Evolutionary conservation across 2,113 vertebrate species (phyloP).

Genomic region (Bagarius yarrelli): DNA sequence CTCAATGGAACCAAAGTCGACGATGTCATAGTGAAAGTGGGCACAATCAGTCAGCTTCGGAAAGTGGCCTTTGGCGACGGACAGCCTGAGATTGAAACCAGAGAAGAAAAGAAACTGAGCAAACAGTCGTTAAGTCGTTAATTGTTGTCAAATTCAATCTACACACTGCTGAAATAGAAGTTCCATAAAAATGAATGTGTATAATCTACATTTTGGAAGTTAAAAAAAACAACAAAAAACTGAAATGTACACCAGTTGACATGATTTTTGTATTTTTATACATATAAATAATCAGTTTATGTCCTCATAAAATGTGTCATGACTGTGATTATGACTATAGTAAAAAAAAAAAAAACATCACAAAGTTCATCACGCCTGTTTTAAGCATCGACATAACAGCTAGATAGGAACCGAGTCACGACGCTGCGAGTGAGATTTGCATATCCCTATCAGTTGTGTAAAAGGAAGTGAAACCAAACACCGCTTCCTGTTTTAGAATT

Average conservation of each 20-base stretch:
- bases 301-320: too few relatives aligned
- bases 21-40: constrained; percentile 79
- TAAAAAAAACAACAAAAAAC: too few relatives aligned
- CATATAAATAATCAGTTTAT: too few relatives aligned
- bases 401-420: neutral
- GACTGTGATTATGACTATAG: too few relatives aligned
- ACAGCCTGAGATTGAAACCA: constrained; percentile 61
- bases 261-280: too few relatives aligned
- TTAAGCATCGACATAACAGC: neutral
- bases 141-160: neutral
- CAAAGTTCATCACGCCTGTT: neutral
- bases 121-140: neutral
- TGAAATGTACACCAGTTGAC: too few relatives aligned
- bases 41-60: constrained; percentile 77
- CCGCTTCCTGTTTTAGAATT: constrained; percentile 48
- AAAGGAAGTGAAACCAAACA: constrained; percentile 48
- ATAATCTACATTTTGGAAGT: too few relatives aligned
- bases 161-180: too few relatives aligned
- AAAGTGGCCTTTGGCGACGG: constrained; percentile 75
- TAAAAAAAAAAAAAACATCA: too few relatives aligned
- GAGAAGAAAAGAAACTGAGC: neutral
- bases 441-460: constrained; percentile 34
- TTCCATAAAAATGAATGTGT: too few relatives aligned
- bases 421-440: constrained; percentile 32
- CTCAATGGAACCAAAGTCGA: constrained; percentile 77